These are phyloP conservation scores for Campaea margaritaria DNA, from an alignment of 2,888 invertebrate species.

Conservation along the genomic window DNA sequence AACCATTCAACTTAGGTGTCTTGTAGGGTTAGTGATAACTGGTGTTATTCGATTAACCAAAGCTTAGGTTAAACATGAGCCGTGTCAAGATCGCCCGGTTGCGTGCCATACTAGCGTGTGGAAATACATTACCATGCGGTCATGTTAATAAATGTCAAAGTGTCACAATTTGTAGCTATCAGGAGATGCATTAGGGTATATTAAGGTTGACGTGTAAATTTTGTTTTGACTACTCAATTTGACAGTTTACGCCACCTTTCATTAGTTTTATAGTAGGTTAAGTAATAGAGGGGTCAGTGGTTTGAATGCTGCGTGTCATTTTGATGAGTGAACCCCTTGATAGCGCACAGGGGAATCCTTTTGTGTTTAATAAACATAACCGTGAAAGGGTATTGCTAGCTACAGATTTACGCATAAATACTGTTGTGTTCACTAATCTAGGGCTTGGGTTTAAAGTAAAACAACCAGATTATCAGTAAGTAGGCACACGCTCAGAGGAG, in stretches of 20 bases:
- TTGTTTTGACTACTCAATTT: conserved; percentile 10
- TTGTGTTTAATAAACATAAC: background rate
- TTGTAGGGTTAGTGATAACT: no score
- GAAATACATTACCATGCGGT: conserved; percentile 26
- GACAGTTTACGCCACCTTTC: conserved; percentile 1
- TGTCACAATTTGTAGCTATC: conserved; percentile 34
- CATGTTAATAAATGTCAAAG: conserved; percentile 31
- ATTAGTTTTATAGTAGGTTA: background rate
- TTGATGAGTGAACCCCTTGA: background rate
- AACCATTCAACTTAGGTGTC: no score
- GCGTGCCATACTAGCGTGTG: conserved; percentile 31
- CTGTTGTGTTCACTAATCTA: no score
- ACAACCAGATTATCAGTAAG: no score
- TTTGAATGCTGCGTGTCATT: background rate
- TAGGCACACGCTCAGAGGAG: no score
- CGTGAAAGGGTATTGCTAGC: no score
- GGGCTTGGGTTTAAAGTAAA: no score
- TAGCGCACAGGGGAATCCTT: background rate
- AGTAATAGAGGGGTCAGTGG: conserved; percentile 1
- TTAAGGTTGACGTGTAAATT: conserved; percentile 6
- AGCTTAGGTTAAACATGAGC: conserved; percentile 22
- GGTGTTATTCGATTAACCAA: conserved; percentile 26
- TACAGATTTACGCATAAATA: no score
- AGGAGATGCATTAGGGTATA: conserved; percentile 25
- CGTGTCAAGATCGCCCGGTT: conserved; percentile 18